Conservation (phyloP, 2,113 vertebrate genomes). For the Anolis sagrei region DNA sequence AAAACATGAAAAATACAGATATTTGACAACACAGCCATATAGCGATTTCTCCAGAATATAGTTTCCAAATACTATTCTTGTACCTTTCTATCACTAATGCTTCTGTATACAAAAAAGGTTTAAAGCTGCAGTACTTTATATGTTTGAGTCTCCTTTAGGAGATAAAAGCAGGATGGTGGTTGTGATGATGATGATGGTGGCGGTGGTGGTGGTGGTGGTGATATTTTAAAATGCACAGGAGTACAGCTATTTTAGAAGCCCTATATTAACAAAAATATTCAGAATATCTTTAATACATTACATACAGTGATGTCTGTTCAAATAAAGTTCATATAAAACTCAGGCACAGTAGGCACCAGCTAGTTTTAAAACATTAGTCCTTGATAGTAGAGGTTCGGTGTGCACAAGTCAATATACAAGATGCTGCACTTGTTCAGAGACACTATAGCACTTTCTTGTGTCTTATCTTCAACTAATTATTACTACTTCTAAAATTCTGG, state of each 20-base stretch:
- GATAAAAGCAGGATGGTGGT: too few species aligned
- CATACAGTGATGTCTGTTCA: neutral
- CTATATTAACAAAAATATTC: neutral
- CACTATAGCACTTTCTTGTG: neutral
- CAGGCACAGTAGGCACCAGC: neutral
- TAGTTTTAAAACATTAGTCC: neutral
- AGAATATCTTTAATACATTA: neutral
- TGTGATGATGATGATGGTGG: too few species aligned
- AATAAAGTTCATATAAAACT: neutral
- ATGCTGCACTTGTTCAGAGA: neutral
- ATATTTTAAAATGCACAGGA: neutral
- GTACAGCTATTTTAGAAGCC: neutral
- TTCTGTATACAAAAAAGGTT: neutral
- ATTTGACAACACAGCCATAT: neutral
- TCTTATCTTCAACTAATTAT: neutral
- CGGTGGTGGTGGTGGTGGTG: too few species aligned
- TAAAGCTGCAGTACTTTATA: neutral
- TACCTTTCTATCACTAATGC: neutral
- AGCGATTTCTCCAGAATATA: neutral
- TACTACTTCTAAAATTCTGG: accelerated
- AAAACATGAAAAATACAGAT: neutral
- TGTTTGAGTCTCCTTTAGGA: too few species aligned
- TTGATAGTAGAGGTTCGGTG: neutral
- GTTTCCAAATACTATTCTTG: neutral
- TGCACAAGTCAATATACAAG: neutral